These are phyloP conservation scores for Columbina picui DNA, from an alignment of 2,113 vertebrate genomes.

Conservation along the genomic window DNA sequence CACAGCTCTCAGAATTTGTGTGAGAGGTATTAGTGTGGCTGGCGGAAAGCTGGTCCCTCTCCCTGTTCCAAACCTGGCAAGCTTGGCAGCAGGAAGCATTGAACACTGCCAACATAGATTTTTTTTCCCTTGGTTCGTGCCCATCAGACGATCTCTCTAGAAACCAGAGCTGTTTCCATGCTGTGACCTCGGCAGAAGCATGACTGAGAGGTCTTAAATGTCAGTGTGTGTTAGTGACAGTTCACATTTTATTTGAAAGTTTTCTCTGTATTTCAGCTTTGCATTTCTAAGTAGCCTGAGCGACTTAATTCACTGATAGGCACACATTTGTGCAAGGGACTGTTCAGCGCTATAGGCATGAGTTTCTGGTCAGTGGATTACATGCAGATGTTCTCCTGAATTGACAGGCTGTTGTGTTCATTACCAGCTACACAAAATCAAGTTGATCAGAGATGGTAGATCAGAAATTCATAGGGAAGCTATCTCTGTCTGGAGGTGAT, in stretches of 20 bases:
- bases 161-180: slow-evolving; percentile 9
- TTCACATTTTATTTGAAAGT: background rate
- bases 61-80: background rate
- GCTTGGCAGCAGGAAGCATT: slow-evolving; percentile 1
- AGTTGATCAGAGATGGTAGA: background rate
- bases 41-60: background rate
- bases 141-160: slow-evolving; percentile 30
- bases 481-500: accelerated
- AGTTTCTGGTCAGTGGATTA: background rate
- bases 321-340: background rate
- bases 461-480: background rate
- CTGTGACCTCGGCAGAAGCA: background rate
- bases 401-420: background rate
- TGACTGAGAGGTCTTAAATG: background rate
- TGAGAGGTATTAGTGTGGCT: background rate
- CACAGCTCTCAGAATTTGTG: background rate
- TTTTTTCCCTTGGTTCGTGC: background rate
- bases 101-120: background rate
- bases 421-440: background rate
- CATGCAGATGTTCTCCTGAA: background rate
- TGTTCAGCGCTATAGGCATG: background rate
- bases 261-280: background rate
- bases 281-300: background rate
- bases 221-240: background rate
- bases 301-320: background rate